Evolutionary conservation across 2,113 vertebrate species (phyloP).

Genomic region (Neodontobutis hainanensis): DNA sequence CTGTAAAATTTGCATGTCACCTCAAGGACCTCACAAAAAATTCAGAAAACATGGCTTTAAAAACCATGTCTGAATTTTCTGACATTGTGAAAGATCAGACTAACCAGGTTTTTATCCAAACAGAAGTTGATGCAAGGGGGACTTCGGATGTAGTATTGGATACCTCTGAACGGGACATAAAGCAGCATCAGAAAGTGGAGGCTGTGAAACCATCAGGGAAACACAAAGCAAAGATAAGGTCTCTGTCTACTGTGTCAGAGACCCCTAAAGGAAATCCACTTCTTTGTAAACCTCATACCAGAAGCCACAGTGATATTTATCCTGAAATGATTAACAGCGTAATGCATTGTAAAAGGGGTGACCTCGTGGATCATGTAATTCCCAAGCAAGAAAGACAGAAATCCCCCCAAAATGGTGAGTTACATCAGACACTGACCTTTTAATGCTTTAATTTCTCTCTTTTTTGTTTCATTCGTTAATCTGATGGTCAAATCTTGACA

Average conservation of each 20-base stretch:
- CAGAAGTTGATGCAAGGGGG: slow-evolving; percentile 1
- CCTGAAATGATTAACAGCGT: slow-evolving; percentile 72
- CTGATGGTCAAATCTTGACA: slow-evolving; percentile 14
- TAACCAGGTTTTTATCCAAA: slow-evolving; percentile 44
- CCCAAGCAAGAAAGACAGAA: slow-evolving; percentile 75
- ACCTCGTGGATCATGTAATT: slow-evolving; percentile 69
- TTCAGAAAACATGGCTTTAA: slow-evolving; percentile 42
- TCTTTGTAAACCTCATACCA: slow-evolving; percentile 68
- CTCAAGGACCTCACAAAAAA: slow-evolving; percentile 18
- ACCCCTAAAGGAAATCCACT: slow-evolving; percentile 80
- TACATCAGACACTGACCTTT: background rate
- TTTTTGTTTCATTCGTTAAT: slow-evolving; percentile 25
- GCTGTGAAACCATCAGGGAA: slow-evolving; percentile 62
- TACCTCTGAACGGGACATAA: background rate
- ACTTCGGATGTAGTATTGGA: background rate
- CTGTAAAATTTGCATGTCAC: slow-evolving; percentile 16
- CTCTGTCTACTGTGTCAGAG: slow-evolving; percentile 75
- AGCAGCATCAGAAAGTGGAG: slow-evolving; percentile 43
- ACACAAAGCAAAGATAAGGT: slow-evolving; percentile 71
- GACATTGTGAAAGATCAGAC: slow-evolving; percentile 49
- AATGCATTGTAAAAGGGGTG: slow-evolving; percentile 74
- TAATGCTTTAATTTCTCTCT: background rate
- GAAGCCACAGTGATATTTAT: slow-evolving; percentile 71
- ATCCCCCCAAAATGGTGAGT: slow-evolving; percentile 81
- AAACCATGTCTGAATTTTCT: slow-evolving; percentile 48